A percentile compares a stretch with the other conserved stretches of the same genome.
phyloP scores from a whole-genome alignment of 2,113 vertebrate species.

The Oreochromis tanganicae region DNA sequence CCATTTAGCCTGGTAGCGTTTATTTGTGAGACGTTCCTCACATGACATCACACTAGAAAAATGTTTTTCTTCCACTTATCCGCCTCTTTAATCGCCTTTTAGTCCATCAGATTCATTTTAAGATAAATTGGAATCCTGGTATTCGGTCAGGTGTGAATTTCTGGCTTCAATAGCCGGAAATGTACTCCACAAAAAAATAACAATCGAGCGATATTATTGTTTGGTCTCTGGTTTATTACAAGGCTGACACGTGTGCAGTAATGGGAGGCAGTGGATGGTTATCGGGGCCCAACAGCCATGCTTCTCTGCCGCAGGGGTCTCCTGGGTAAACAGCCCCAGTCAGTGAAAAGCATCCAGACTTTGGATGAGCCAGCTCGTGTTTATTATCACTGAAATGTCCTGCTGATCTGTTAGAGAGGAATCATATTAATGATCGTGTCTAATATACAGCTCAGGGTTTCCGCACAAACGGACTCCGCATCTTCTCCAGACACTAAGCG shows the following conservation, averaged over 20 bases:
- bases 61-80: neutral
- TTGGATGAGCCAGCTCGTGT: neutral
- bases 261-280: neutral
- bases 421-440: neutral
- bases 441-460: neutral
- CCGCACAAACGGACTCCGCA: neutral
- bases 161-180: neutral
- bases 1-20: neutral
- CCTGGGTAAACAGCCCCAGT: neutral
- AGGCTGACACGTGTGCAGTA: neutral
- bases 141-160: neutral
- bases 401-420: neutral
- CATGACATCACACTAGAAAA: neutral
- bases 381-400: neutral
- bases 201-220: neutral
- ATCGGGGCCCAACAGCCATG: neutral
- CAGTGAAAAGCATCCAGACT: neutral
- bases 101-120: neutral
- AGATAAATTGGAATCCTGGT: neutral
- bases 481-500: neutral
- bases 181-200: neutral
- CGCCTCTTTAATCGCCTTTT: neutral
- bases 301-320: neutral
- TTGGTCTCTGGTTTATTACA: neutral
- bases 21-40: neutral